Conservation (phyloP, 2,113 vertebrate genomes). For the Macrotus californicus region DNA sequence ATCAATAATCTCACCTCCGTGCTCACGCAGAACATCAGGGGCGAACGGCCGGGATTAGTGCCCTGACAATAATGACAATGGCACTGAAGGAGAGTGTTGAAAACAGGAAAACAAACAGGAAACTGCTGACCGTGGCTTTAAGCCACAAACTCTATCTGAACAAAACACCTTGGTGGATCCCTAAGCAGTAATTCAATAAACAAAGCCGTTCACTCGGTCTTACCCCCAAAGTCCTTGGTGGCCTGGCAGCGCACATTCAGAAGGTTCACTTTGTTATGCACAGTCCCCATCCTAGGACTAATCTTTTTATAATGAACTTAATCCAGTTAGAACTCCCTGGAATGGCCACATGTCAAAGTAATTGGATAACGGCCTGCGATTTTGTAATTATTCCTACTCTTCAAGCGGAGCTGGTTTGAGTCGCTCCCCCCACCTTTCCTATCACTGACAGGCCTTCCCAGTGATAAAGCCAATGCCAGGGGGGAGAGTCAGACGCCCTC, state of each 20-base stretch:
- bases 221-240: slow-evolving; percentile 60
- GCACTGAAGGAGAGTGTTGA: background rate
- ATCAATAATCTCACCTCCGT: slow-evolving; percentile 41
- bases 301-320: slow-evolving; percentile 94
- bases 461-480: background rate
- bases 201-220: slow-evolving; percentile 48
- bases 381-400: slow-evolving; percentile 79
- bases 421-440: background rate
- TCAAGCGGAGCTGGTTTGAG: slow-evolving; percentile 66
- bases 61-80: slow-evolving; percentile 12
- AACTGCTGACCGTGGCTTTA: slow-evolving; percentile 54
- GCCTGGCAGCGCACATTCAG: slow-evolving; percentile 58
- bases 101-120: slow-evolving; percentile 40
- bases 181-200: slow-evolving; percentile 64
- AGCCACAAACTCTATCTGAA: slow-evolving; percentile 45
- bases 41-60: slow-evolving; percentile 17
- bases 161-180: slow-evolving; percentile 64
- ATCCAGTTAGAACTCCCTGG: slow-evolving; percentile 90
- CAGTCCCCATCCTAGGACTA: slow-evolving; percentile 82
- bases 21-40: background rate
- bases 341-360: slow-evolving; percentile 90
- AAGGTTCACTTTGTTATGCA: slow-evolving; percentile 74
- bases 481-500: background rate
- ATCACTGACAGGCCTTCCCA: slow-evolving; percentile 23
- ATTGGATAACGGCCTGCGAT: slow-evolving; percentile 87